Evolutionary conservation across 2,888 invertebrate species (phyloP).

Genomic region (Dorcus parallelipipedus): DNA sequence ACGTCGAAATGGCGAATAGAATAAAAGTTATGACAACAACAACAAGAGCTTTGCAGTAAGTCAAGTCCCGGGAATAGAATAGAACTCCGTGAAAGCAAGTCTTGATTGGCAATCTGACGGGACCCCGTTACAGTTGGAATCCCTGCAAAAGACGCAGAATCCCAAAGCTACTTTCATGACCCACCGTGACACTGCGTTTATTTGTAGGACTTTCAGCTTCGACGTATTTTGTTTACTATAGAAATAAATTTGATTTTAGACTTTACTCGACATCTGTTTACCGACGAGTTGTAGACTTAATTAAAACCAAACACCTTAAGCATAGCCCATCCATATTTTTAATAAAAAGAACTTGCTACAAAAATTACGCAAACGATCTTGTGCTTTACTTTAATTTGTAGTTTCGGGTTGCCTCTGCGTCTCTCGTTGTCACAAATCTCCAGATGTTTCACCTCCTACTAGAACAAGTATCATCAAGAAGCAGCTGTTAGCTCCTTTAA

Average conservation of each 20-base stretch:
- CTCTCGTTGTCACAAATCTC: too few species aligned
- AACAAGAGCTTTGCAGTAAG: constrained; percentile 17
- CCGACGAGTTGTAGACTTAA: too few species aligned
- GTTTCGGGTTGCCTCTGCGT: too few species aligned
- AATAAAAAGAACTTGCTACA: too few species aligned
- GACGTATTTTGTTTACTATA: background rate
- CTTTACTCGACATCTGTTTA: background rate
- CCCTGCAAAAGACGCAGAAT: constrained; percentile 17
- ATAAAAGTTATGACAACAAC: constrained; percentile 20
- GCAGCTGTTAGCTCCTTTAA: too few species aligned
- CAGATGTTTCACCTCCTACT: too few species aligned
- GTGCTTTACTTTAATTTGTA: too few species aligned
- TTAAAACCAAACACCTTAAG: too few species aligned
- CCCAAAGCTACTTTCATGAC: constrained; percentile 2
- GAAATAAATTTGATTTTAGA: constrained; percentile 1
- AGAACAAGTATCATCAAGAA: too few species aligned
- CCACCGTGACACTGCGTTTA: background rate
- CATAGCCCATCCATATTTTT: too few species aligned
- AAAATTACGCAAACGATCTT: too few species aligned
- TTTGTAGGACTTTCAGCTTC: background rate
- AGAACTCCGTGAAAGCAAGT: constrained; percentile 23
- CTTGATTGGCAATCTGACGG: constrained; percentile 26
- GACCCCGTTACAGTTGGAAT: constrained; percentile 22
- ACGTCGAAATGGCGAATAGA: constrained; percentile 14
- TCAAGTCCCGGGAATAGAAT: constrained; percentile 22